Evolutionary conservation across 2,113 vertebrate genomes (phyloP).

Genomic region (Cranoglanis bouderius): DNA sequence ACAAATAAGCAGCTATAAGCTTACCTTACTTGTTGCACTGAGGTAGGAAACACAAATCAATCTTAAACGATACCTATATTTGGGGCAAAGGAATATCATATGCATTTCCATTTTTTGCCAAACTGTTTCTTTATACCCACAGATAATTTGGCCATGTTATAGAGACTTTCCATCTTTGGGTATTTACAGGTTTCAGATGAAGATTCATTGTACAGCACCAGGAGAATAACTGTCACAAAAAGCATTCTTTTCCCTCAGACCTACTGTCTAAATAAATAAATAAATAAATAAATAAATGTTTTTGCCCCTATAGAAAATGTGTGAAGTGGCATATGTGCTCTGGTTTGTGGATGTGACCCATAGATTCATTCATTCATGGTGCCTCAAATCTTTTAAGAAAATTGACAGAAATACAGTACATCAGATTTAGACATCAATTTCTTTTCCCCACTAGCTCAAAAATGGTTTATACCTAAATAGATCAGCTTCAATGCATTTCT

Average conservation of each 20-base stretch:
- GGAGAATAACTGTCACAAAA: background rate
- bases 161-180: background rate
- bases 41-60: background rate
- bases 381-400: background rate
- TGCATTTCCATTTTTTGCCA: too few relatives aligned
- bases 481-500: background rate
- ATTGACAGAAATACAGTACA: background rate
- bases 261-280: background rate
- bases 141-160: background rate
- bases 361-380: background rate
- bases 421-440: background rate
- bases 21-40: background rate
- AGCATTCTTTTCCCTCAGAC: background rate
- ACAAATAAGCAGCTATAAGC: background rate
- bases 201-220: too few relatives aligned
- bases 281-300: too few relatives aligned
- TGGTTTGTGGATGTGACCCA: background rate
- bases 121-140: too few relatives aligned
- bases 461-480: background rate
- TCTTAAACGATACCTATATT: too few relatives aligned
- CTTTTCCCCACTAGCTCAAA: background rate
- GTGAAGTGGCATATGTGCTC: background rate
- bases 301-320: background rate
- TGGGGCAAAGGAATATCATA: too few relatives aligned
- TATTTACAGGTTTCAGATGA: too few relatives aligned